These are phyloP conservation scores for Harpegnathos saltator DNA, from an alignment of 1,140 invertebrate genomes.

Conservation along the genomic window DNA sequence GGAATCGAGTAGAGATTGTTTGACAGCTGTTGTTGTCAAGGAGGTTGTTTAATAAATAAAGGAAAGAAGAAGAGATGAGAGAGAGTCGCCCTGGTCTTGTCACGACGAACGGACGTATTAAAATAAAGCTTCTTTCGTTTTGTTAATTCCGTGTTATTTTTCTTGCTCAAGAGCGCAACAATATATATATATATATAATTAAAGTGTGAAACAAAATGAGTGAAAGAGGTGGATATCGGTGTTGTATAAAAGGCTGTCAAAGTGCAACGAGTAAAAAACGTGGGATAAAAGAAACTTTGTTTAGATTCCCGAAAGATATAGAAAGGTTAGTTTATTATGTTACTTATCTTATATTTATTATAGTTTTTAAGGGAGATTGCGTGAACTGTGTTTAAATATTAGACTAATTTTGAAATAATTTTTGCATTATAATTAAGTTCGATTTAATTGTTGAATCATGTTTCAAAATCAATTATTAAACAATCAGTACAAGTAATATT, in stretches of 20 bases:
- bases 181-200: too few species aligned
- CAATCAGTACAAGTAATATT: background rate
- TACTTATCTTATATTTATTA: background rate
- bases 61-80: too few species aligned
- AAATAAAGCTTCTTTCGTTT: too few species aligned
- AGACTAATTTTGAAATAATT: background rate
- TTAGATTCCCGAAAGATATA: conserved; percentile 4
- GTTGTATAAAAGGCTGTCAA: background rate
- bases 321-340: background rate
- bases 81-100: too few species aligned
- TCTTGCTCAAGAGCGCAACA: too few species aligned
- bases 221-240: conserved; percentile 2
- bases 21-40: too few species aligned
- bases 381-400: background rate
- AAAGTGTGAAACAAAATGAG: background rate
- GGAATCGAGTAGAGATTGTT: too few species aligned
- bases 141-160: too few species aligned
- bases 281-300: background rate
- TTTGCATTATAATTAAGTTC: background rate
- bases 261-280: background rate
- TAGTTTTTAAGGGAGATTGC: background rate
- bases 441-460: background rate
- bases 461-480: background rate
- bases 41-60: too few species aligned
- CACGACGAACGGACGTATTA: too few species aligned